phyloP scores from a whole-genome alignment of 1,140 invertebrate genomes.

The Achroia grisella region DNA sequence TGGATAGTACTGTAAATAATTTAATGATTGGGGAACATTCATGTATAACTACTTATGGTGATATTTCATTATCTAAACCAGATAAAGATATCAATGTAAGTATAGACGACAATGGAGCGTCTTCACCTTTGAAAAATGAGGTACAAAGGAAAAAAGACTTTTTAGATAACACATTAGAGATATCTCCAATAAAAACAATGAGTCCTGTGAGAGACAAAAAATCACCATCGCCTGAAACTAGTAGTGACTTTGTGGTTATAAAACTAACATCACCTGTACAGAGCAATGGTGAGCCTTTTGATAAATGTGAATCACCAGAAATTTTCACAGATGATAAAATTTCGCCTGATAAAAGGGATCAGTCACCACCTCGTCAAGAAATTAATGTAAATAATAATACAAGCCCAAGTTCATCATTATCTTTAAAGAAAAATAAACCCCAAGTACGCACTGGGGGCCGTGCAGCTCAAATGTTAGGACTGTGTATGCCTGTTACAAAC shows the following conservation, averaged over 20 bases:
- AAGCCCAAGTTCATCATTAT: slow-evolving; percentile 52
- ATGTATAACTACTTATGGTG: too few species aligned
- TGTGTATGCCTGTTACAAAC: slow-evolving; percentile 48
- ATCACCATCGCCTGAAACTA: slow-evolving; percentile 48
- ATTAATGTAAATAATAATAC: slow-evolving; percentile 28
- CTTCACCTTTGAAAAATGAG: slow-evolving; percentile 52
- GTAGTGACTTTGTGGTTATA: slow-evolving; percentile 49
- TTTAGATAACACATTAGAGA: slow-evolving; percentile 71
- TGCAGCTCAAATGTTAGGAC: slow-evolving; percentile 67
- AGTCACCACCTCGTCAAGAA: slow-evolving; percentile 53
- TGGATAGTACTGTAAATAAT: too few species aligned
- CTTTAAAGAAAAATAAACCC: slow-evolving; percentile 56
- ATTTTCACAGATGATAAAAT: slow-evolving; percentile 60
- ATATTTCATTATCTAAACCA: not conserved
- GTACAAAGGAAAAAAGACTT: slow-evolving; percentile 70
- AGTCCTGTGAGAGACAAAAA: slow-evolving; percentile 47
- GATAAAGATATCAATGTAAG: not conserved
- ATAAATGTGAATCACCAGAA: slow-evolving; percentile 45
- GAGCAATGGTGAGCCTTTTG: slow-evolving; percentile 51
- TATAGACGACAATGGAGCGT: slow-evolving; percentile 10
- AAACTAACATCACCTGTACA: slow-evolving; percentile 49
- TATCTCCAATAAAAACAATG: slow-evolving; percentile 72
- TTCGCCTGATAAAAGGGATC: slow-evolving; percentile 44
- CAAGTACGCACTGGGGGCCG: slow-evolving; percentile 48
- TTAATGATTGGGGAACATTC: too few species aligned